Evolutionary conservation across 2,888 invertebrate genomes (phyloP), one percentile per base, ranked within the genome.

Genomic region (Noctua fimbriata): DNA sequence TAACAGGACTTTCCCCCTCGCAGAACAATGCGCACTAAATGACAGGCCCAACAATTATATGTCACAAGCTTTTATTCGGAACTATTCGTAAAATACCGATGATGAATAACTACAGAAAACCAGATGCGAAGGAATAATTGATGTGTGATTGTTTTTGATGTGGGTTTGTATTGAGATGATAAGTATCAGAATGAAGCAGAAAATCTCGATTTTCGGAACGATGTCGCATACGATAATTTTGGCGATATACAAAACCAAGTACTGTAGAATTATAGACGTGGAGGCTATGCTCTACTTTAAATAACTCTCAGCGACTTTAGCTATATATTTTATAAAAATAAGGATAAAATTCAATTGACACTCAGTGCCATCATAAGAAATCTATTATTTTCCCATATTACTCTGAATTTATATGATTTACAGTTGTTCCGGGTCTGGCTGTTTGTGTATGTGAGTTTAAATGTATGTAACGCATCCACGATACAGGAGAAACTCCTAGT

Each of bases 1-100:
- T 76, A 67, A 78, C 66, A 69, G 71, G 47, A 71, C 63, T 18
- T 76, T 69, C 58, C 36, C 73, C 49, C 69, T 70, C 52, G 14
- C 67, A 76, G 79, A 82, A 84, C 79, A 78, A 84, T 71, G 70
- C 73, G n/a, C 18, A 73, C 65, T 10, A 74, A 76, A 84, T 78
- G 84, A 69, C 77, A 75, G 60, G 72, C 28, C 63, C n/a, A 83
- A 70, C 74, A 70, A 81, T 84, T 77, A 84, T 73, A 66, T 60
- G 47, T 73, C 36, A 77, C 65, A 74, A 41, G 67, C 84, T 75
- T 84, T 81, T 77, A 77, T 84, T 81, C 72, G 44, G 28, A 67
- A 49, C 67, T 70, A 73, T 84, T 84, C 69, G 47, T 12, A 47
- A 77, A 81, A 77, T 66, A 63, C 73, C 49, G 58, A 69, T 58